Base-by-base conservation (phyloP, 2,113 vertebrate species). In the Gasterosteus nipponicus region DNA sequence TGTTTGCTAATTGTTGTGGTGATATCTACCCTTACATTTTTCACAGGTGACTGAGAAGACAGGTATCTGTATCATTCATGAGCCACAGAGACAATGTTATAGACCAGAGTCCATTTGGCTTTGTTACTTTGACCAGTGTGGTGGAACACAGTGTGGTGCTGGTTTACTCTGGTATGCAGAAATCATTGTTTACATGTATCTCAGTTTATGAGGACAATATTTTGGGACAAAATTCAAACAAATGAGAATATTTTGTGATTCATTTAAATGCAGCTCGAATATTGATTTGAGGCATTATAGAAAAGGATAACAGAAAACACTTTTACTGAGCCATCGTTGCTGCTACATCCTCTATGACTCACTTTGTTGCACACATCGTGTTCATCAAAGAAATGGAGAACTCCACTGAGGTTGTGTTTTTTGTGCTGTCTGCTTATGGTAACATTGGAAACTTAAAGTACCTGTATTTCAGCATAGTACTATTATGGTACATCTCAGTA, bases 371-470 rank as follows among this genome's bases (percentile, higher is more conserved):
- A n/a, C n/a, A n/a, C n/a, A n/a, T n/a, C n/a, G n/a, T n/a, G n/a
- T n/a, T n/a, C n/a, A n/a, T n/a, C n/a, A n/a, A n/a, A n/a, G n/a
- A n/a, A n/a, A n/a, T n/a, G n/a, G n/a, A n/a, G n/a, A n/a, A n/a
- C n/a, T n/a, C n/a, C n/a, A n/a, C n/a, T n/a, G n/a, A n/a, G n/a
- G n/a, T n/a, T n/a, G n/a, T n/a, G n/a, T n/a, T n/a, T n/a, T n/a
- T n/a, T n/a, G n/a, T n/a, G n/a, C n/a, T n/a, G n/a, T n/a, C n/a
- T n/a, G n/a, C n/a, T n/a, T n/a, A n/a, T n/a, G n/a, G 68, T 9
- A 7, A 80, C 38, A 39, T 84, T 59, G 82, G 82, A 39, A 8
- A 66, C 16, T 49, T 65, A 18, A 77, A 69, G 29, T 77, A 77
- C 19, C 33, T 80, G 10, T 80, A 84, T 53, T 84, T 80, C 38